Evolutionary conservation across 2,888 invertebrate genomes (phyloP).

Genomic region (Arctia plantaginis): DNA sequence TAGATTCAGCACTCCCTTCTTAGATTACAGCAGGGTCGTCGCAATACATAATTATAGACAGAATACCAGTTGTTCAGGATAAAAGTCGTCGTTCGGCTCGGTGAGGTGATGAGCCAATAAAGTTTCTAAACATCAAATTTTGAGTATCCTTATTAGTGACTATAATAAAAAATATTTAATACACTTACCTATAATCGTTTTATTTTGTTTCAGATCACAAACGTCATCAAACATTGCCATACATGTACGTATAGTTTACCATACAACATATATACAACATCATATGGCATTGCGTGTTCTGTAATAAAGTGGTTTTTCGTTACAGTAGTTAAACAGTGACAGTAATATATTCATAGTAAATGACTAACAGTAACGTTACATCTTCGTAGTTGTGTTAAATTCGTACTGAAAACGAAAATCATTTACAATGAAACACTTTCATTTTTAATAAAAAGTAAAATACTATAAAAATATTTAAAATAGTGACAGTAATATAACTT

Average conservation of each 20-base stretch:
- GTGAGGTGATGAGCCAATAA: too few relatives aligned
- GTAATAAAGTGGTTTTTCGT: not conserved
- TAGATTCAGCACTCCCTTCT: too few relatives aligned
- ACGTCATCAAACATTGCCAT: not conserved
- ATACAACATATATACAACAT: not conserved
- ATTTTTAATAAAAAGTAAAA: not conserved
- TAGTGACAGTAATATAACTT: not conserved
- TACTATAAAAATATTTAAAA: not conserved
- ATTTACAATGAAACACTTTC: not conserved
- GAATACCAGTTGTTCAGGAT: too few relatives aligned
- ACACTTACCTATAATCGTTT: not conserved
- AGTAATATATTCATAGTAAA: not conserved
- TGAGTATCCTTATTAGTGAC: too few relatives aligned
- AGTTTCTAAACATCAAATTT: too few relatives aligned
- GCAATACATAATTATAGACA: too few relatives aligned
- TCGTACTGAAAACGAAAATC: not conserved
- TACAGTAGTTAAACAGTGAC: not conserved
- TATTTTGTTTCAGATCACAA: conserved; percentile 1
- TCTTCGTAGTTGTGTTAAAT: not conserved
- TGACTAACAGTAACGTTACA: not conserved
- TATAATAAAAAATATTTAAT: too few relatives aligned
- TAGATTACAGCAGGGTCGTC: too few relatives aligned
- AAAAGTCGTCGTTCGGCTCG: too few relatives aligned
- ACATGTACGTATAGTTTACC: not conserved
- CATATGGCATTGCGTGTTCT: not conserved